Evolutionary conservation across 2,888 invertebrate species (phyloP).

Genomic region (Nomada goodeniana): DNA sequence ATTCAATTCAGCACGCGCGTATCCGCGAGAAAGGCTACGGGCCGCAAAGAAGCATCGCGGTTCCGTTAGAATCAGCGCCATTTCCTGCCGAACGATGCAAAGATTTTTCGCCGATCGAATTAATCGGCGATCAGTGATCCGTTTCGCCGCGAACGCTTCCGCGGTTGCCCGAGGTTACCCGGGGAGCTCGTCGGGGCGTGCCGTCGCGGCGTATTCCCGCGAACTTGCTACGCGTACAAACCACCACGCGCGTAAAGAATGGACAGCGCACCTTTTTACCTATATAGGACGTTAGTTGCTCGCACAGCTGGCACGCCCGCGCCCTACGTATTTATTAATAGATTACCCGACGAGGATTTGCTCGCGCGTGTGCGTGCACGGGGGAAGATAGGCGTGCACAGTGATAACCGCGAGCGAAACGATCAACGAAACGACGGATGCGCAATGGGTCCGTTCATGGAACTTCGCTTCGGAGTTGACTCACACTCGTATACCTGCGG

Average conservation of each 20-base stretch:
- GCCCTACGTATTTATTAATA: constrained; percentile 55
- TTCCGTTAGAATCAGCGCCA: too few relatives aligned
- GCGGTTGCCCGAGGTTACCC: neutral
- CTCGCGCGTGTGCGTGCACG: neutral
- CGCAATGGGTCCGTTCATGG: constrained; percentile 32
- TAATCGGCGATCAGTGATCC: too few relatives aligned
- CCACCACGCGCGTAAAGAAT: neutral
- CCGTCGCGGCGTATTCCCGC: neutral
- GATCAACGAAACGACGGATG: constrained; percentile 8
- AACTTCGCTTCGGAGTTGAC: constrained; percentile 42
- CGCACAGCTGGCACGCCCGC: constrained; percentile 29
- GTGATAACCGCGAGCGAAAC: constrained; percentile 17
- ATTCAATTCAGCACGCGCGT: too few relatives aligned
- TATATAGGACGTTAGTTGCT: constrained; percentile 8
- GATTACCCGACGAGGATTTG: constrained; percentile 28
- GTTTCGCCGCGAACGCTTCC: constrained; percentile 1
- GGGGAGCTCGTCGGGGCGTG: constrained; percentile 18
- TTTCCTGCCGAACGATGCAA: too few relatives aligned
- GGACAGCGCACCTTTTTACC: too few relatives aligned
- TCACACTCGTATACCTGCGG: constrained; percentile 56
- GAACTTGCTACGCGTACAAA: constrained; percentile 3
- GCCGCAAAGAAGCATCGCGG: too few relatives aligned
- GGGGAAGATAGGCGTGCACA: constrained; percentile 2
- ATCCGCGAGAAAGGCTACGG: too few relatives aligned
- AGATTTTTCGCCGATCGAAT: constrained; percentile 16